Evolutionary conservation across 2,113 vertebrate genomes (phyloP), one percentile per base, ranked within the genome.

Genomic region (Rhabdornis inornatus): DNA sequence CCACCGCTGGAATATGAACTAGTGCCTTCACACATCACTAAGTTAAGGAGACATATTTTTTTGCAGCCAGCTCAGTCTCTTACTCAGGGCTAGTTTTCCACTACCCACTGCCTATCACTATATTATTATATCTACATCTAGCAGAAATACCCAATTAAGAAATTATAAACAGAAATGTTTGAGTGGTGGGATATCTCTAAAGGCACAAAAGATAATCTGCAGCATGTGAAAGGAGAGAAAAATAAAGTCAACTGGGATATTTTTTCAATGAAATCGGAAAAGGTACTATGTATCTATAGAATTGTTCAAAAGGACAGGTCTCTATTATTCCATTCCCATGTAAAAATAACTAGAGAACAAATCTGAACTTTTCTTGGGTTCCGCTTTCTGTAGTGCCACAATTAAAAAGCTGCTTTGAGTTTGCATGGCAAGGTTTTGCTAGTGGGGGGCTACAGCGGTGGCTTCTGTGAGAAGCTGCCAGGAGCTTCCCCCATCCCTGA

Each of bases 361-460:
- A 60, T 33, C 6, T 31, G 40, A 85, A 64, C 22, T 69, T 60
- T 44, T 65, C 31, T 61, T 63, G 40, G 14, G 24, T 37, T 76
- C 4, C 28, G 7, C n/a, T 76, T 72, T 85, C 44, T 82, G 5
- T 39, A 59, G 60, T 20, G 37, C 28, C 60, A 52, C 33, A 45
- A 74, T 8, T 52, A 44, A 59, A 45, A 52, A 30, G 37, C 21
- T 66, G 6, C 7, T 59, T 19, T 37, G 22, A 10, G 33, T 59
- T 52, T 59, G 39, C 13, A n/a, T 21, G 28, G 33, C 13, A 74
- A 66, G 33, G 13, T 60, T 82, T 89, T 74, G 23, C 11, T 30
- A 39, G 44, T 11, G 7, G 15, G 14, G 37, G 2, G 1, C 33
- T 74, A 23, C 19, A 74, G 15, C 0, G 1, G 21, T n/a, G 22